Evolutionary conservation across 2,113 vertebrate genomes (phyloP).

Genomic region (Ammodramus savannarum): DNA sequence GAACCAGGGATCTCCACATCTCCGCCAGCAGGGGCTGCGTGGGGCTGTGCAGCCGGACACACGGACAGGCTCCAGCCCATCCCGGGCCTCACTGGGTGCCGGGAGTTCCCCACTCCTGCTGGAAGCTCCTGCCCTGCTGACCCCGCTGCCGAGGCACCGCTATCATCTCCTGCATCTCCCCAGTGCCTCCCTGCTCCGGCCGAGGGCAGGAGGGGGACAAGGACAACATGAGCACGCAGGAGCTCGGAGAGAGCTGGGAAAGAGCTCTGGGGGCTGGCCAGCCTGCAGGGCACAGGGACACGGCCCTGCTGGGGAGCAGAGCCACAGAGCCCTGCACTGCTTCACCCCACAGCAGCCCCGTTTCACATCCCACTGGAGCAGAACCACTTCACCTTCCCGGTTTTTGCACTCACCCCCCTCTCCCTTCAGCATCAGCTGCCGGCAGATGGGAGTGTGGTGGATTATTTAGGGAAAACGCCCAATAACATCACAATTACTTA

Average conservation of each 20-base stretch:
- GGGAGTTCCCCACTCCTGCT: neutral
- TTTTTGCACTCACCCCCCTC: neutral
- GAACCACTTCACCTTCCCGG: neutral
- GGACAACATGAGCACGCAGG: neutral
- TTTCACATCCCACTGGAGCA: neutral
- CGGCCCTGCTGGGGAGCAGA: neutral
- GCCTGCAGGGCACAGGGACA: neutral
- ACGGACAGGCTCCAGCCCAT: rapidly evolving
- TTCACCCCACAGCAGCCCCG: rapidly evolving
- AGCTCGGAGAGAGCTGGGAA: neutral
- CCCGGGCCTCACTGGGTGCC: neutral
- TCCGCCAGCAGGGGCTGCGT: neutral
- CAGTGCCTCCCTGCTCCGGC: neutral
- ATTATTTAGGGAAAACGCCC: slow-evolving; percentile 38
- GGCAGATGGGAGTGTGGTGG: neutral
- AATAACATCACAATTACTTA: slow-evolving; percentile 55
- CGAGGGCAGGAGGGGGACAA: neutral
- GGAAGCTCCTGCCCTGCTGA: neutral
- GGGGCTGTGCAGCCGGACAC: neutral
- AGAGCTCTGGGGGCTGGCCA: neutral
- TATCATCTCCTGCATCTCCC: neutral
- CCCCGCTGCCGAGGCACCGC: rapidly evolving
- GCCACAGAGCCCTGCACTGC: neutral
- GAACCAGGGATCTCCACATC: rapidly evolving
- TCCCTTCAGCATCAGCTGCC: neutral